Conservation (phyloP, 2,113 vertebrate genomes). For the Ia io region DNA sequence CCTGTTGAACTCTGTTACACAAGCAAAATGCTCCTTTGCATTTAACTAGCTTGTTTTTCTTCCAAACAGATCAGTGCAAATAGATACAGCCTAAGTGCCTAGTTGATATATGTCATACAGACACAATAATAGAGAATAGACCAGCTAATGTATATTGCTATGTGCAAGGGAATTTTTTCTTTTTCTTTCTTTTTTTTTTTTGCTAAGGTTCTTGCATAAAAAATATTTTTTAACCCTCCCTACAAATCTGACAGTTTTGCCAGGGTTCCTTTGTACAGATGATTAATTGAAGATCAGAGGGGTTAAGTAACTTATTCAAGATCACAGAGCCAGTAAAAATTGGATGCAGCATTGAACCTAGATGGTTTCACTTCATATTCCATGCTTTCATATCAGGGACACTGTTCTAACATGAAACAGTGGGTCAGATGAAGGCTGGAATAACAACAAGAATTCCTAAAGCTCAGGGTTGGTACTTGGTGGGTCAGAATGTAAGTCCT, state of each 20-base stretch:
- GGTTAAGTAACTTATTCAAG: background rate
- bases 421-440: background rate
- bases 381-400: background rate
- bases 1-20: background rate
- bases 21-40: background rate
- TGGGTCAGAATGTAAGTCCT: background rate
- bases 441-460: background rate
- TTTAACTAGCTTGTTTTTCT: background rate
- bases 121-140: background rate
- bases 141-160: background rate
- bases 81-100: background rate
- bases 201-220: background rate
- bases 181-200: background rate
- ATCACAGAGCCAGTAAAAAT: background rate
- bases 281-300: background rate
- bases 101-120: background rate
- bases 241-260: background rate
- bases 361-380: background rate
- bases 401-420: constrained; percentile 24
- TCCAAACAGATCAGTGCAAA: background rate
- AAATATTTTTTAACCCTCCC: background rate
- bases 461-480: background rate
- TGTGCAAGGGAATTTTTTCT: background rate
- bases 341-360: background rate
- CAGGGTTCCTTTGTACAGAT: background rate